Evolutionary conservation across 2,888 invertebrate genomes (phyloP).

Genomic region (Diaphora mendica): DNA sequence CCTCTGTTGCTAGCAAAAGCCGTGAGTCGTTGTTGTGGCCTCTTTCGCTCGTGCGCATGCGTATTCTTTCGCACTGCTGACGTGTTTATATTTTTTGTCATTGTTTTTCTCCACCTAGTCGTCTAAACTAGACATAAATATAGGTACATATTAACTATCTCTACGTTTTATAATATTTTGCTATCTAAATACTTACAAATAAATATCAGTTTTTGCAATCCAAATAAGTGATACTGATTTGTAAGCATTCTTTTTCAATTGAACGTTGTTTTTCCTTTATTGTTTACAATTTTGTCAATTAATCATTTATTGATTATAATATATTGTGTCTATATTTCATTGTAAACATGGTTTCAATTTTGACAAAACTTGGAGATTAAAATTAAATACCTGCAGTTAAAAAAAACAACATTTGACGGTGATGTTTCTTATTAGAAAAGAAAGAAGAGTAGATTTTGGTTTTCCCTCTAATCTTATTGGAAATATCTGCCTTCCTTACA

Average conservation of each 20-base stretch:
- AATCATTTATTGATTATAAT: slow-evolving; percentile 12
- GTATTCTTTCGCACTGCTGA: slow-evolving; percentile 81
- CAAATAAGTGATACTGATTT: slow-evolving; percentile 22
- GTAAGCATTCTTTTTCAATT: slow-evolving; percentile 13
- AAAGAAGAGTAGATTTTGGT: background rate
- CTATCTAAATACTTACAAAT: slow-evolving; percentile 22
- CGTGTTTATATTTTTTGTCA: slow-evolving; percentile 84
- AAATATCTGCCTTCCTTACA: background rate
- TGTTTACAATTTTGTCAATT: slow-evolving; percentile 26
- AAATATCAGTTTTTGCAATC: slow-evolving; percentile 30
- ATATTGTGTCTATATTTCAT: background rate
- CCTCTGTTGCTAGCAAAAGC: slow-evolving; percentile 51
- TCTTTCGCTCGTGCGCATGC: slow-evolving; percentile 78
- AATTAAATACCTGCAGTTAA: no score
- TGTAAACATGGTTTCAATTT: background rate
- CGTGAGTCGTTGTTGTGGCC: slow-evolving; percentile 70
- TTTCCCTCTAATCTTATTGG: background rate
- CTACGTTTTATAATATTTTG: slow-evolving; percentile 13
- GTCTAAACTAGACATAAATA: slow-evolving; percentile 48
- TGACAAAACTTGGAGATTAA: background rate
- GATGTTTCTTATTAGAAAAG: background rate
- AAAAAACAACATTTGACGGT: background rate
- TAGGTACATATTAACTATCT: slow-evolving; percentile 22
- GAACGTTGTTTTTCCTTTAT: slow-evolving; percentile 7
- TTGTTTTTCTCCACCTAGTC: slow-evolving; percentile 65